A percentile compares a stretch with the other conserved stretches of the same genome.
Evolutionary conservation across 2,113 vertebrate species (phyloP).

Genomic region (Terrapene triunguis): DNA sequence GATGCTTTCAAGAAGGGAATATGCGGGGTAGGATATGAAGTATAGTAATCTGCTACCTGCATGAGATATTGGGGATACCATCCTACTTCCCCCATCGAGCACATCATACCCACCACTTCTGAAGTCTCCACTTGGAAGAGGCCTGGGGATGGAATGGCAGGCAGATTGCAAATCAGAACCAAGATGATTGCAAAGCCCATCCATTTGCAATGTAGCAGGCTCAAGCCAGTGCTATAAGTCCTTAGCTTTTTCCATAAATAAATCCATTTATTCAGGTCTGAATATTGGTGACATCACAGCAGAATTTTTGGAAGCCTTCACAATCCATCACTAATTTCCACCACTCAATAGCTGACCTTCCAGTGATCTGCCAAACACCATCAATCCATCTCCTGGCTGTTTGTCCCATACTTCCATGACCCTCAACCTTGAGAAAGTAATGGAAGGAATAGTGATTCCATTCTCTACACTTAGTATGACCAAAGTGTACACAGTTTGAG

Average conservation of each 20-base stretch:
- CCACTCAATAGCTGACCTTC: neutral
- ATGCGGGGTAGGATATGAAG: neutral
- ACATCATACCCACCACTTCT: neutral
- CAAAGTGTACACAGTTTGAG: neutral
- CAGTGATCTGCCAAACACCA: neutral
- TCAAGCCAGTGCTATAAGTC: neutral
- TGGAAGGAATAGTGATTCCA: neutral
- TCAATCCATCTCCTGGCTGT: neutral
- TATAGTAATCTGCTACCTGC: neutral
- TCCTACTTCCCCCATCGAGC: neutral
- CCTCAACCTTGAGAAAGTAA: neutral
- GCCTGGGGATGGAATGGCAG: neutral
- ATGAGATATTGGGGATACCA: neutral
- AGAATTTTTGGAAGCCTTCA: too few relatives aligned
- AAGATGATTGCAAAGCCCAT: neutral
- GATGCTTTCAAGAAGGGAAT: neutral
- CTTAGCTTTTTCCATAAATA: neutral
- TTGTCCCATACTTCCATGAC: neutral
- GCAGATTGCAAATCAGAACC: neutral
- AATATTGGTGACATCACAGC: too few relatives aligned
- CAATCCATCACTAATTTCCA: neutral
- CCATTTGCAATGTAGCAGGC: neutral
- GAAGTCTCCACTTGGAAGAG: neutral
- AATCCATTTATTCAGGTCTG: too few relatives aligned
- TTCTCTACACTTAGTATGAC: neutral